Percentiles rank a stretch among this genome's conserved stretches.
These are phyloP conservation scores for Homarus gammarus DNA, from an alignment of 2,888 invertebrate species.

Conservation along the genomic window DNA sequence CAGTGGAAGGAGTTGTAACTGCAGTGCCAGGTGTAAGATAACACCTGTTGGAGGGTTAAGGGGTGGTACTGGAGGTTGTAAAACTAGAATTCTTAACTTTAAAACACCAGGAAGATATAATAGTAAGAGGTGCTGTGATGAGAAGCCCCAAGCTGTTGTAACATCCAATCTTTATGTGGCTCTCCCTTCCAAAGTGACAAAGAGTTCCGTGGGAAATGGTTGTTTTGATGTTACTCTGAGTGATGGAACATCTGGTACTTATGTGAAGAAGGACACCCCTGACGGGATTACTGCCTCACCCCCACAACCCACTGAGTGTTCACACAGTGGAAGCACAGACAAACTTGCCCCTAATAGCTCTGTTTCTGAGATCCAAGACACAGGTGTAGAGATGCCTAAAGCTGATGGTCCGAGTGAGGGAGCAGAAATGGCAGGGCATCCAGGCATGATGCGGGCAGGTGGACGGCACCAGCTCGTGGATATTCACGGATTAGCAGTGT, in stretches of 20 bases:
- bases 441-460: conserved; percentile 32
- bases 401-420: neutral
- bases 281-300: neutral
- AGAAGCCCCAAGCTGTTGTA: neutral
- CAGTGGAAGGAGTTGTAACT: neutral
- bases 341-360: neutral
- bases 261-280: conserved; percentile 15
- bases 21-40: neutral
- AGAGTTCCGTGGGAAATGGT: neutral
- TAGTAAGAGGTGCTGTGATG: neutral
- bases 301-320: neutral
- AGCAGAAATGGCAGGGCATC: neutral
- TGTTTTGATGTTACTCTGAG: conserved; percentile 31
- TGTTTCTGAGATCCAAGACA: neutral
- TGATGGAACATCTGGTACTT: conserved; percentile 18
- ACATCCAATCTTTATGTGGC: neutral
- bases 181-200: neutral
- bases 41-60: neutral
- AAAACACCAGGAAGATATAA: neutral
- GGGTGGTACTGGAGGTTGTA: neutral
- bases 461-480: conserved; percentile 54
- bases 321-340: neutral
- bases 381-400: neutral
- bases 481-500: conserved; percentile 59
- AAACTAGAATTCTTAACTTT: neutral